phyloP scores from a whole-genome alignment of 2,113 vertebrate species.

The Paedocypris sp. region DNA sequence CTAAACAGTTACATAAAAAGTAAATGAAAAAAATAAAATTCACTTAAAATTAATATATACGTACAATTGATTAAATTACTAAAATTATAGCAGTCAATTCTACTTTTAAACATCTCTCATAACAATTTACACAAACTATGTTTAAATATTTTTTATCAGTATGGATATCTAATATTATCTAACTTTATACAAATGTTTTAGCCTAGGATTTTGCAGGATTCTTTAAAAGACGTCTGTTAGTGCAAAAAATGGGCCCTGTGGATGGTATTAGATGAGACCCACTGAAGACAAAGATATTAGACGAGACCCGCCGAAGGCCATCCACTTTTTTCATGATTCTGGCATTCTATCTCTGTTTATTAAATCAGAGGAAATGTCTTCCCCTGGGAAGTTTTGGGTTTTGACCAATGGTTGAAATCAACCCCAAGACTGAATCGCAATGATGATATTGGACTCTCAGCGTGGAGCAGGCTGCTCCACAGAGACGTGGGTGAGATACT shows the following conservation, averaged over 20 bases:
- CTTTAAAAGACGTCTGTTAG: slow-evolving; percentile 3
- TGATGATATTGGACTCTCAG: slow-evolving; percentile 24
- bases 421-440: not conserved
- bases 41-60: too few species aligned
- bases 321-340: slow-evolving; percentile 25
- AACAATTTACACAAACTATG: too few species aligned
- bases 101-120: too few species aligned
- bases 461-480: slow-evolving; percentile 17
- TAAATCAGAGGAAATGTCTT: slow-evolving; percentile 29
- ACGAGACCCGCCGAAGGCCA: slow-evolving; percentile 26
- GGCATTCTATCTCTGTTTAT: slow-evolving; percentile 28
- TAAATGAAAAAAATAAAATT: too few species aligned
- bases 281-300: too few species aligned
- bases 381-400: slow-evolving; percentile 25
- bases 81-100: too few species aligned
- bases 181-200: not conserved
- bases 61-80: too few species aligned
- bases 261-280: slow-evolving; percentile 21
- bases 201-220: slow-evolving; percentile 18
- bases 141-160: too few species aligned
- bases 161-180: too few species aligned
- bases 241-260: slow-evolving; percentile 16
- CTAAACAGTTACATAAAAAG: too few species aligned
- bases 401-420: slow-evolving; percentile 25
- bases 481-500: slow-evolving; percentile 21